These are phyloP conservation scores for Gymnopithys bicolor DNA, from an alignment of 2,797 vertebrate species.

Conservation along the genomic window DNA sequence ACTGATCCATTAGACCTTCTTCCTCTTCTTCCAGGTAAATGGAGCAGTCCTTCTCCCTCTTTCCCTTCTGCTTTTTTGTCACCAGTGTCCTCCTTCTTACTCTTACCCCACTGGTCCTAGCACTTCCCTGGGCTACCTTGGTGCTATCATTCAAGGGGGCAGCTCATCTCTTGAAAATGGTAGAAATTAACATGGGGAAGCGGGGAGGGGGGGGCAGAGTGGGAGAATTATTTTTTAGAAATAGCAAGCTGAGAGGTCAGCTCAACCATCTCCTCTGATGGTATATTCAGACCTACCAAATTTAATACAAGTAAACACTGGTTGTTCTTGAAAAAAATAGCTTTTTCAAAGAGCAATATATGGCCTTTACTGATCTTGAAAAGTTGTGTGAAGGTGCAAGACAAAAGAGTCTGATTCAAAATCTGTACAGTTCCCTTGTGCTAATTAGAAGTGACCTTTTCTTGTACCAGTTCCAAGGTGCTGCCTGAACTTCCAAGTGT, in stretches of 20 bases:
- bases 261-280: background rate
- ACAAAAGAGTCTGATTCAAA: background rate
- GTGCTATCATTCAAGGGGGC: background rate
- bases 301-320: background rate
- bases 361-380: background rate
- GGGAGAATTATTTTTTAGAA: background rate
- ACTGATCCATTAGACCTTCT: background rate
- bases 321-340: background rate
- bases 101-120: background rate
- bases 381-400: background rate
- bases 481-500: background rate
- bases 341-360: too few relatives aligned
- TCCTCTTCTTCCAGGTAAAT: background rate
- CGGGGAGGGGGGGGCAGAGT: too few relatives aligned
- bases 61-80: background rate
- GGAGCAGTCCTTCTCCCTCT: background rate
- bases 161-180: background rate
- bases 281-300: background rate
- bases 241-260: background rate
- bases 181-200: background rate
- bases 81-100: background rate
- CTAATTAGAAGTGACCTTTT: background rate
- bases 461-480: background rate
- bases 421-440: background rate
- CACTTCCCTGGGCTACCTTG: background rate